Conservation (phyloP, 2,888 invertebrate species). For the Nemoura dubitans region DNA sequence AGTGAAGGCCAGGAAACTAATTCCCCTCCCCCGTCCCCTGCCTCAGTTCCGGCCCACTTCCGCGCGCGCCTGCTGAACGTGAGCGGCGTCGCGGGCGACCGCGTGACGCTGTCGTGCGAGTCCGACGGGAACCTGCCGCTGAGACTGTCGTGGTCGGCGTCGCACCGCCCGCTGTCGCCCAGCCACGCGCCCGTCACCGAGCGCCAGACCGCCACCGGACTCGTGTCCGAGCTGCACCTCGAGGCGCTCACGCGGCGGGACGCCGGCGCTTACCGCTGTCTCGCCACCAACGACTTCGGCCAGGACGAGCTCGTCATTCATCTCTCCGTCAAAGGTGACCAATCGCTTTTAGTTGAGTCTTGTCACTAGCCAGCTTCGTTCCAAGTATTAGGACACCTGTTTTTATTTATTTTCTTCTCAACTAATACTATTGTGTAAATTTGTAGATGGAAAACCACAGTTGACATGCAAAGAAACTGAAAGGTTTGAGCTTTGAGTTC, state of each 20-base stretch:
- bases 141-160: conserved; percentile 59
- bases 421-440: no score
- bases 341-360: no score
- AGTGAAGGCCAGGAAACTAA: no score
- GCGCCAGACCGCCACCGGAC: conserved; percentile 55
- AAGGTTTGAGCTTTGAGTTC: no score
- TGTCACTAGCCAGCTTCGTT: no score
- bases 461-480: no score
- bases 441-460: no score
- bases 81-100: conserved; percentile 58
- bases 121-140: conserved; percentile 61
- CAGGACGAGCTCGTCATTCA: conserved; percentile 61
- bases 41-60: conserved; percentile 54
- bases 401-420: no score
- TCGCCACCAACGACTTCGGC: conserved; percentile 62
- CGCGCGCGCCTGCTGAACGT: conserved; percentile 55
- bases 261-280: conserved; percentile 60
- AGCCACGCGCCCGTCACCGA: conserved; percentile 53
- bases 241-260: conserved; percentile 54
- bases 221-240: conserved; percentile 58
- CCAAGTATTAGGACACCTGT: no score
- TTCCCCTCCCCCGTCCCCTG: not conserved
- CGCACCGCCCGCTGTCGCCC: conserved; percentile 47
- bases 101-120: conserved; percentile 59
- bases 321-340: conserved; percentile 62